Evolutionary conservation across 2,888 invertebrate genomes (phyloP).

Genomic region (Plemyria rubiginata): DNA sequence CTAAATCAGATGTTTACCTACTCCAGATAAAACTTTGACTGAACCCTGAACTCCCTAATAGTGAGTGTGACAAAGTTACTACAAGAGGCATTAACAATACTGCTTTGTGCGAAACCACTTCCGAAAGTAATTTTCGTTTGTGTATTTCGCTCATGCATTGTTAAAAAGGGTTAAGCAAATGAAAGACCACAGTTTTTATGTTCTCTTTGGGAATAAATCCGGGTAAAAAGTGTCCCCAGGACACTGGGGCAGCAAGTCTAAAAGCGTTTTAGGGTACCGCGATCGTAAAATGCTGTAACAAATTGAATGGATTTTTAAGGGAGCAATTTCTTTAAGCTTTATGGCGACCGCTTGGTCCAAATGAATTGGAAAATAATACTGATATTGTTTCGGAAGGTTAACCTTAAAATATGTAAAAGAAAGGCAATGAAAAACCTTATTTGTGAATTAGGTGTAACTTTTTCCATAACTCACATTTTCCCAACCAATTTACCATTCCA

Average conservation of each 20-base stretch:
- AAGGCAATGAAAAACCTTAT: not conserved
- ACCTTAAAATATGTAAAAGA: not conserved
- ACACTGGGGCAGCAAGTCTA: slow-evolving; percentile 34
- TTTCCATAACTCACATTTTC: not conserved
- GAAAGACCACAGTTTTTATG: slow-evolving; percentile 41
- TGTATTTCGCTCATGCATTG: slow-evolving; percentile 30
- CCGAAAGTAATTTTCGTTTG: slow-evolving; percentile 34
- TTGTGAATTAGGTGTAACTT: not conserved
- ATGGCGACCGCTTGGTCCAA: slow-evolving; percentile 23
- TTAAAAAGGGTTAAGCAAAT: slow-evolving; percentile 41
- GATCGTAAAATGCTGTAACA: slow-evolving; percentile 43
- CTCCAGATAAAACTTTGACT: too few relatives aligned
- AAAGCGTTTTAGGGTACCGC: slow-evolving; percentile 42
- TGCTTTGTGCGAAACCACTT: slow-evolving; percentile 26
- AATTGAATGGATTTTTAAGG: slow-evolving; percentile 45
- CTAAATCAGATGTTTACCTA: too few relatives aligned
- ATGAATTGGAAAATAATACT: slow-evolving; percentile 31
- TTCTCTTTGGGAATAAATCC: slow-evolving; percentile 39
- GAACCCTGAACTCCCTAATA: slow-evolving; percentile 3
- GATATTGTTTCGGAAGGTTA: not conserved
- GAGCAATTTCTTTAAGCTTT: slow-evolving; percentile 36
- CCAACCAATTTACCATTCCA: not conserved
- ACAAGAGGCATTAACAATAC: slow-evolving; percentile 23
- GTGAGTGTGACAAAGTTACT: slow-evolving; percentile 21
- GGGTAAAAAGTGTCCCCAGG: slow-evolving; percentile 34